These are phyloP conservation scores for Phodopus roborovskii DNA, from an alignment of 2,113 vertebrate genomes.

Conservation along the genomic window DNA sequence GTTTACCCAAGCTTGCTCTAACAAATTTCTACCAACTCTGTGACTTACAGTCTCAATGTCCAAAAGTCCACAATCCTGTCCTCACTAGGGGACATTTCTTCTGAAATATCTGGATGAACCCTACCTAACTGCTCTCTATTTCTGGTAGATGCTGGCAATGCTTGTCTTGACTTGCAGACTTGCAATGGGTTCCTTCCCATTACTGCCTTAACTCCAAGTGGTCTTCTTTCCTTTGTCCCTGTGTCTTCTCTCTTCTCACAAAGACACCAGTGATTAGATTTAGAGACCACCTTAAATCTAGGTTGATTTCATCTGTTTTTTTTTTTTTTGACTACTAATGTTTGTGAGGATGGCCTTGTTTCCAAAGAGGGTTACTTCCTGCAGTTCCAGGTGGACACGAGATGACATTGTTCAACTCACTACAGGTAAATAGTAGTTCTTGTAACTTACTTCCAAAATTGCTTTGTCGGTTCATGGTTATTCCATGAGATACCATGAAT, in stretches of 20 bases:
- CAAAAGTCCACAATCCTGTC: background rate
- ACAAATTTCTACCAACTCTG: background rate
- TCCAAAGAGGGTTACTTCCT: background rate
- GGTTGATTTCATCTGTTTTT: background rate
- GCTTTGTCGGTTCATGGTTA: background rate
- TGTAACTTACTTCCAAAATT: background rate
- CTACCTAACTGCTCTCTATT: background rate
- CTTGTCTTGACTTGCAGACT: background rate
- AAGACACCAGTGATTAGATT: background rate
- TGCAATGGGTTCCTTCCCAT: too few relatives aligned
- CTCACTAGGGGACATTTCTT: too few relatives aligned
- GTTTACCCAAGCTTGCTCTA: background rate
- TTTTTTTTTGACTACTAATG: background rate
- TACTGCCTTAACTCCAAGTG: background rate
- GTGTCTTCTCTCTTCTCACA: background rate
- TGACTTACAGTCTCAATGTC: background rate
- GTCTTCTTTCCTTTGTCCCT: background rate
- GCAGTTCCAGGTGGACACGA: background rate
- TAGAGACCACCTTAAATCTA: background rate
- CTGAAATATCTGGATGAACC: background rate
- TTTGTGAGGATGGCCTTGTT: background rate
- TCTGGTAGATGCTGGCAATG: background rate
- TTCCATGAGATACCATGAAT: accelerated
- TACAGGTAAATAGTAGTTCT: background rate
- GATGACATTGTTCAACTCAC: background rate